Base-by-base conservation (phyloP, 2,888 invertebrate species). In the Plagodis pulveraria region DNA sequence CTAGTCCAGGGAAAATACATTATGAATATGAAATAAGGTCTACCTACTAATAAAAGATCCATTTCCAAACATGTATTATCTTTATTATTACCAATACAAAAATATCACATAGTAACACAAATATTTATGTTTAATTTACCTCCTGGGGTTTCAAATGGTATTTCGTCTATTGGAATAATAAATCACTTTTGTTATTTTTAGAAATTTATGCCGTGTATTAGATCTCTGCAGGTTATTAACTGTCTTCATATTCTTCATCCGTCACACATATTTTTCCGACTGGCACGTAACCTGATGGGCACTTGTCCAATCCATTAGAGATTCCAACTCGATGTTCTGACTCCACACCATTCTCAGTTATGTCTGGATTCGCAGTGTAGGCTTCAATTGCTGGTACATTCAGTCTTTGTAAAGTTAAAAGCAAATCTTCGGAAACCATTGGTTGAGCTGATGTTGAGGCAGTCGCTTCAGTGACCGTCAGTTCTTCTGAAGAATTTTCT, bases 261-360 rank as follows among this genome's bases (percentile, higher is more conserved):
- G 4, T 9, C 0, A 50, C 9, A 35, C 50, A 50, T 22, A 41
- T n/a, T 41, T 41, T 41, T 11, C 46, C 52, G 32, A 33, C 40
- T 47, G 12, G n/a, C 8, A n/a, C 41, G 11, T 34, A 53, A 6
- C 53, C 53, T 33, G 7, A 6, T 6, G 53, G 53, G 35, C 53
- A 53, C 10, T 41, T 41, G n/a, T 45, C 38, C 42, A 12, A 2
- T 0, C 42, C 42, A 42, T 5, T 12, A 12, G 42, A 12, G 4
- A 42, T 1, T 12, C 42, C 42, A 12, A 42, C 12, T 42, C 42
- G 42, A 12, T 42, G 6, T 42, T 6, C 42, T 4, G 42, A 9
- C 8, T 12, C 12, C 8, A 42, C 42, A 11, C 12, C 42, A 11
- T 41, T n/a, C n/a, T 11, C 6, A 6, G 42, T 42, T 8, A 42